Evolutionary conservation across 2,797 vertebrate species (phyloP).

Genomic region (Hyperoplus immaculatus): DNA sequence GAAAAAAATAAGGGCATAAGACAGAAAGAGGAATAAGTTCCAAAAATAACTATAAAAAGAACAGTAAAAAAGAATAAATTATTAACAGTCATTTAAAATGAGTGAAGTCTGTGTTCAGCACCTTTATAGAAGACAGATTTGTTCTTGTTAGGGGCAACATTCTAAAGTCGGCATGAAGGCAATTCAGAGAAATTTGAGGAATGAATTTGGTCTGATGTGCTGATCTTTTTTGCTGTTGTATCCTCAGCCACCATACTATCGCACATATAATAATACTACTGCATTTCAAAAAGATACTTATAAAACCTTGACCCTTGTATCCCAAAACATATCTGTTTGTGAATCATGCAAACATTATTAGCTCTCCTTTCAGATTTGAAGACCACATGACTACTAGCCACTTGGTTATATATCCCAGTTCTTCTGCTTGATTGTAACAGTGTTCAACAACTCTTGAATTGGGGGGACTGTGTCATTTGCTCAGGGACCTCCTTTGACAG

Average conservation of each 20-base stretch:
- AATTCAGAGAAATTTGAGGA: no score
- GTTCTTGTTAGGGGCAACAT: no score
- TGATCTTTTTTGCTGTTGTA: no score
- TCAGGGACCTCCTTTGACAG: constrained; percentile 59
- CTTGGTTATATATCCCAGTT: constrained; percentile 22
- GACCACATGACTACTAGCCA: neutral
- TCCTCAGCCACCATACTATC: neutral
- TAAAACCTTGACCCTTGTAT: neutral
- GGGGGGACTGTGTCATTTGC: constrained; percentile 58
- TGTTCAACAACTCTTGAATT: constrained; percentile 41
- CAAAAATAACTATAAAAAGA: no score
- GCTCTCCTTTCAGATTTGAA: neutral
- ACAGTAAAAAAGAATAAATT: no score
- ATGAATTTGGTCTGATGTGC: no score
- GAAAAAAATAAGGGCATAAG: no score
- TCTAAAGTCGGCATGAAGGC: no score
- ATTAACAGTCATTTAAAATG: no score
- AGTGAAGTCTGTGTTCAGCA: no score
- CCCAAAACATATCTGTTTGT: neutral
- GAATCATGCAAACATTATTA: neutral
- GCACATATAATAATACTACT: neutral
- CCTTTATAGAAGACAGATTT: no score
- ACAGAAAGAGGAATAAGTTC: no score
- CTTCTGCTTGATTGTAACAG: constrained; percentile 16
- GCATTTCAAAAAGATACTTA: neutral